These are phyloP conservation scores for Theocolax elegans DNA, from an alignment of 1,140 invertebrate genomes.

Conservation along the genomic window DNA sequence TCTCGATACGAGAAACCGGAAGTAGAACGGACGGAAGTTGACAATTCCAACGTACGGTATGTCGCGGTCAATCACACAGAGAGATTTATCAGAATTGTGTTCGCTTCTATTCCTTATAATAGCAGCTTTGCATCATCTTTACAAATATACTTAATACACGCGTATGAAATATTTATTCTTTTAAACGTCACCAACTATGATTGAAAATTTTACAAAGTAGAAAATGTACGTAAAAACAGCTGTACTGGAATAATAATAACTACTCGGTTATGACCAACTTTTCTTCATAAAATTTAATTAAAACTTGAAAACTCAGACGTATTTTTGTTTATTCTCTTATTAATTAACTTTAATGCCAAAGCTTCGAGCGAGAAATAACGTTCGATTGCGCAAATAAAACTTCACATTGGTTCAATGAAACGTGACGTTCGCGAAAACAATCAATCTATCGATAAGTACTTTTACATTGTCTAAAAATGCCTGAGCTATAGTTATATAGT, in stretches of 20 bases:
- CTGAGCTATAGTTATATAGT: too few relatives aligned
- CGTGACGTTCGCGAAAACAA: slow-evolving; percentile 1
- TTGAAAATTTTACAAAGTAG: too few relatives aligned
- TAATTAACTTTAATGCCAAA: too few relatives aligned
- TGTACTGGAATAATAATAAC: too few relatives aligned
- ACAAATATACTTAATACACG: too few relatives aligned
- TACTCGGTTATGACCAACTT: too few relatives aligned
- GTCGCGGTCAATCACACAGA: neutral
- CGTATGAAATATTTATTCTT: too few relatives aligned
- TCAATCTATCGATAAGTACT: neutral
- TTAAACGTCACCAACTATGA: too few relatives aligned
- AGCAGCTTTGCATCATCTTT: slow-evolving; percentile 5
- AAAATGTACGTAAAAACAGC: too few relatives aligned
- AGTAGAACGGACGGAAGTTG: slow-evolving; percentile 48
- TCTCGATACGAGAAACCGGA: slow-evolving; percentile 39
- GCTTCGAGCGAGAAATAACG: neutral
- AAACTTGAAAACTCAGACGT: too few relatives aligned
- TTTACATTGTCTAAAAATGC: neutral
- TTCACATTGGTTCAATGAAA: slow-evolving; percentile 10
- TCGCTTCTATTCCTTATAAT: neutral
- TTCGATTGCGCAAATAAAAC: neutral
- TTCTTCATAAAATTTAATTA: too few relatives aligned
- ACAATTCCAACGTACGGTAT: slow-evolving; percentile 36
- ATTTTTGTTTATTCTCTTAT: too few relatives aligned
- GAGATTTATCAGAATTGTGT: neutral